Base-by-base conservation (phyloP, 2,797 vertebrate genomes). In the Leontocebus nigricollis region DNA sequence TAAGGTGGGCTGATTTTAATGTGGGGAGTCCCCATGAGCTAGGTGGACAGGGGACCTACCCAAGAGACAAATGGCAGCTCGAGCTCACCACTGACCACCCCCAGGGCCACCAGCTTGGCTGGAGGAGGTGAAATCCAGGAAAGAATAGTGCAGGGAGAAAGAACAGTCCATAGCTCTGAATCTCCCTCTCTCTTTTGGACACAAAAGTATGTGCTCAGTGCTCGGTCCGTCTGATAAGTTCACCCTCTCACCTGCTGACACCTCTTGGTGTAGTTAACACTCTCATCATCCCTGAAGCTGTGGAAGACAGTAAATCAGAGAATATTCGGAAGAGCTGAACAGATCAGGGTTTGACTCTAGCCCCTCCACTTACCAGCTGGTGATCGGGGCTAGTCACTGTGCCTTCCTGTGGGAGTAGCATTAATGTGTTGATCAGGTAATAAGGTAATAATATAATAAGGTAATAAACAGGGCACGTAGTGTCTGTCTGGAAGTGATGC, bases 131-230 rank as follows among this genome's bases (percentile, higher is more conserved):
- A 46, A 39, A 24, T 85, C 44, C 33, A 50, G 44, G 72, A 64
- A 10, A 92, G 24, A 57, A 61, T 64, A 8, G 7, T 30, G 8
- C 55, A 50, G 4, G 44, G 7, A 52, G 41, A 30, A 57, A 22
- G 7, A 30, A 50, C 4, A 36, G 52, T 22, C 52, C 2, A 8
- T 22, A 55, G 27, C n/a, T 24, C 46, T 52, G 46, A 64, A 50
- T 14, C 39, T 14, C 39, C 1, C 13, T 50, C 0, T 5, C 39
- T 36, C 11, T 36, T 52, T 26, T 24, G 3, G 3, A 70, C 1
- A 36, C n/a, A 20, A 7, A 77, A 36, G 26, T 50, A 15, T 1
- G 39, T 26, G n/a, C n/a, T 10, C n/a, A 39, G 12, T 50, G 15
- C 24, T 52, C 39, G 5, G 77, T 52, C 46, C 27, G 26, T 13